These are phyloP conservation scores for Pogonomyrmex barbatus DNA, from an alignment of 1,140 invertebrate species.

Conservation along the genomic window DNA sequence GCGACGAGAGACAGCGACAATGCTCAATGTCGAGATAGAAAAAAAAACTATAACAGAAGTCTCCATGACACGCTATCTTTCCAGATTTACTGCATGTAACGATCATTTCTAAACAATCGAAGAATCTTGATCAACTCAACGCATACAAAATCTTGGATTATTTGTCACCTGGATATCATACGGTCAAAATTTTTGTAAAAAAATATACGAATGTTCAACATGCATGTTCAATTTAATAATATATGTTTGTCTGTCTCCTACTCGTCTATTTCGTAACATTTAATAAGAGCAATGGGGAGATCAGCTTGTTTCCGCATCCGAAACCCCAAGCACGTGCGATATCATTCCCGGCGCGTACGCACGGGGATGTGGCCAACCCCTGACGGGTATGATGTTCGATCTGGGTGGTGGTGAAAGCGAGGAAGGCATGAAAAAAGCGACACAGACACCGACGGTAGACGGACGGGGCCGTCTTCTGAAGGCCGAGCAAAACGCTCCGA, in stretches of 20 bases:
- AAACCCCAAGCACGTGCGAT: constrained; percentile 32
- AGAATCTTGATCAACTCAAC: constrained; percentile 9
- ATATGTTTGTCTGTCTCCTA: background rate
- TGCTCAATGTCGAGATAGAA: constrained; percentile 43
- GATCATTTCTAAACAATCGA: background rate
- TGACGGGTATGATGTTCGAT: constrained; percentile 56
- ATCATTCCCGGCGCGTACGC: constrained; percentile 36
- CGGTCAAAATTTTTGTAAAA: background rate
- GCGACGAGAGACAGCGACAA: constrained; percentile 23
- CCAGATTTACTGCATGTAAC: background rate
- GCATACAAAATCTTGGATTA: background rate
- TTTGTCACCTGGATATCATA: background rate
- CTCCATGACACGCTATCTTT: constrained; percentile 54
- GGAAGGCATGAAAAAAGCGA: constrained; percentile 43
- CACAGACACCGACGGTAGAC: constrained; percentile 26
- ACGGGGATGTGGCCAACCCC: background rate
- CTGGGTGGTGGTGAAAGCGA: constrained; percentile 3
- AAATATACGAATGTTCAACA: background rate
- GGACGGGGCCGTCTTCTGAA: constrained; percentile 64
- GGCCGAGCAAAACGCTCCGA: constrained; percentile 68
- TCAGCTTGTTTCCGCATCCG: constrained; percentile 14
- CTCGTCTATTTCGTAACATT: background rate
- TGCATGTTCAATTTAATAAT: background rate
- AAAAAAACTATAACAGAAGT: constrained; percentile 56
- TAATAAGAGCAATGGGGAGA: constrained; percentile 23